Evolutionary conservation across 2,888 invertebrate species (phyloP), one percentile per base, ranked within the genome.

Genomic region (Gari tellinella): DNA sequence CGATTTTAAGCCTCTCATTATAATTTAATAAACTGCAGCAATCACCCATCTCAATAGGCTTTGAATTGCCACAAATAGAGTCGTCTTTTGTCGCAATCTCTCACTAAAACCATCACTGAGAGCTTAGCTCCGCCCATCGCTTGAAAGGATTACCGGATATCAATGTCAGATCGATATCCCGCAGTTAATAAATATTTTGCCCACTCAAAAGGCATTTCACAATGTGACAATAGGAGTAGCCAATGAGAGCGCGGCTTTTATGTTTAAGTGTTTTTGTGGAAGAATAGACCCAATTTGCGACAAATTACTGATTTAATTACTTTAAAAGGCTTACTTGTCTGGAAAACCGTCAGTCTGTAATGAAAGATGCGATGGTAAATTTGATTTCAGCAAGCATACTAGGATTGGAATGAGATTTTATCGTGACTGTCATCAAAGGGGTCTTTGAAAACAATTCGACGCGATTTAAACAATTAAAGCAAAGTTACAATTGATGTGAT

Each of bases 11-110:
- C 52, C 67, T 60, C 74, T 79, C 68, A 74, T 79, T 79, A 74
- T 65, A 68, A 75, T 68, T 79, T 79, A 79, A 79, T 79, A 79
- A 79, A 79, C 72, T 60, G 67, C 25, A 21, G 55, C 61, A 60
- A 58, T 72, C 66, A 57, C 61, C 43, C 25, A 45, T 17, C 43
- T 41, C n/a, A 55, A 60, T 38, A 40, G 58, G 25, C 31, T 58
- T 51, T 38, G 48, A 66, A 49, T 45, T 48, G 40, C 21, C 31
- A 21, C 8, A 10, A 55, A 53, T 63, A 55, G 46, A 15, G 23
- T 25, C 40, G 8, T 25, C 55, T 25, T 53, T 55, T 43, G 38
- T 37, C 49, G 37, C 38, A 61, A 37, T 49, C 40, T 61, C 41
- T 10, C 51, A 40, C 40, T 61, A 65, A 31, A 31, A 31, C 31